A percentile compares a stretch with the other conserved stretches of the same genome.
Conservation (phyloP, 2,888 invertebrate species). For the Diloba caeruleocephala region DNA sequence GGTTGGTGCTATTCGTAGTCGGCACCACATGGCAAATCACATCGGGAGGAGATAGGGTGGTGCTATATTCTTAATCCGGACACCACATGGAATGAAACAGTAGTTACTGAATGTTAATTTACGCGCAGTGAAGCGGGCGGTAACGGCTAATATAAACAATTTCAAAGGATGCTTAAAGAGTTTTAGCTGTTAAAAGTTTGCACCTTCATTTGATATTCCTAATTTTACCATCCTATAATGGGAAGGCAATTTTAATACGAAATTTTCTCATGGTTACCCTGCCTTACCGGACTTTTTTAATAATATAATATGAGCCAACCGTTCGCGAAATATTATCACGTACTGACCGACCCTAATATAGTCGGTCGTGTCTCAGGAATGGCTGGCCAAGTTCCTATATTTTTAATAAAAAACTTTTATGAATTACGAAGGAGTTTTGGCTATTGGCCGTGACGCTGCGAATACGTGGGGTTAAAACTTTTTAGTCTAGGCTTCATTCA, state of each 20-base stretch:
- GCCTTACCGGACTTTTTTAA: constrained; percentile 61
- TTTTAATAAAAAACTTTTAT: constrained; percentile 76
- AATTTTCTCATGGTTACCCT: constrained; percentile 24
- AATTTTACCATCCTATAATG: constrained; percentile 14
- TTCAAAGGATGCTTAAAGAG: too few species aligned
- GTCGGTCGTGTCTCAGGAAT: constrained; percentile 37
- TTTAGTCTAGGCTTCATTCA: neutral
- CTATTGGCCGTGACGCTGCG: constrained; percentile 18
- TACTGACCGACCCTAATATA: constrained; percentile 58
- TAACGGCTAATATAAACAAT: too few species aligned
- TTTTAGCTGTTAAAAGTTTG: neutral
- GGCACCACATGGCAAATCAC: too few species aligned
- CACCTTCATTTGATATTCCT: constrained; percentile 1
- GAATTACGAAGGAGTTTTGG: constrained; percentile 42
- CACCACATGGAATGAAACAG: too few species aligned
- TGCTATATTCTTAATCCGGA: too few species aligned
- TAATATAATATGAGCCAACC: constrained; percentile 66
- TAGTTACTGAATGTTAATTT: too few species aligned
- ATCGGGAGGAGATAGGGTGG: too few species aligned
- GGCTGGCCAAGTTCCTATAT: constrained; percentile 53
- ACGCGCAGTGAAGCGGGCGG: too few species aligned
- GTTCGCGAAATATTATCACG: constrained; percentile 70
- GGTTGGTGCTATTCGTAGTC: too few species aligned
- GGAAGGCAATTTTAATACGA: constrained; percentile 30
- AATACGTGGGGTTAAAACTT: constrained; percentile 12